Base-by-base conservation (phyloP, 2,888 invertebrate species). In the Hermaeophaga mercurialis region DNA sequence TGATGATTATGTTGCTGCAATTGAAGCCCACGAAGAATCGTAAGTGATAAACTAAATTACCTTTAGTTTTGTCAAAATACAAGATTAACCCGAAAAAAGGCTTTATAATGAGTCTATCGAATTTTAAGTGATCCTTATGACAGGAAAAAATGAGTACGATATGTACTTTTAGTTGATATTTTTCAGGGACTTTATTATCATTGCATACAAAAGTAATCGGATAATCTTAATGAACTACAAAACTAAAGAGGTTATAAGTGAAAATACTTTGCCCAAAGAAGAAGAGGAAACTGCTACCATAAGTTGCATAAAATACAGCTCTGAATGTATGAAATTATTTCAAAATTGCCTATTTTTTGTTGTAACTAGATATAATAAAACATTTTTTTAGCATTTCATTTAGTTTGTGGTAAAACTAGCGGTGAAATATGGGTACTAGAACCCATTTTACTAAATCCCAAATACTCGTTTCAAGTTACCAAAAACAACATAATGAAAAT, bases 361-460 rank as follows among this genome's bases (percentile, higher is more conserved):
- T 33, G 3, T 38, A 11, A 17, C 15, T 11, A 11, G n/a, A 39
- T 54, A 3, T 38, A 38, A 15, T 43, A 18, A 15, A 17, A 18
- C 50, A 48, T 58, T 49, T 33, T 65, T 70, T 24, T 59, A 84
- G 85, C 83, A 34, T 64, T 81, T 22, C 81, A 82, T 70, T 75
- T 88, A 14, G 82, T 81, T 0, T 83, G 85, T 64, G 87, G 85
- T 0, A 69, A 83, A 61, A 78, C 79, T 54, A 84, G 82, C 39
- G 87, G 88, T 0, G 77, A 80, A 55, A 48, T 88, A 18, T 75
- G 85, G 75, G 80, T 86, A 62, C 68, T 87, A 26, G 82, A 86
- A 66, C 83, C 86, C 0, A 75, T 80, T n/a, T 79, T 83, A 1
- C 69, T 86, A 26, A 77, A 78, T 14, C 79, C 82, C 3, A 61